Conservation (phyloP, 2,113 vertebrate species). For the Centrocercus urophasianus region DNA sequence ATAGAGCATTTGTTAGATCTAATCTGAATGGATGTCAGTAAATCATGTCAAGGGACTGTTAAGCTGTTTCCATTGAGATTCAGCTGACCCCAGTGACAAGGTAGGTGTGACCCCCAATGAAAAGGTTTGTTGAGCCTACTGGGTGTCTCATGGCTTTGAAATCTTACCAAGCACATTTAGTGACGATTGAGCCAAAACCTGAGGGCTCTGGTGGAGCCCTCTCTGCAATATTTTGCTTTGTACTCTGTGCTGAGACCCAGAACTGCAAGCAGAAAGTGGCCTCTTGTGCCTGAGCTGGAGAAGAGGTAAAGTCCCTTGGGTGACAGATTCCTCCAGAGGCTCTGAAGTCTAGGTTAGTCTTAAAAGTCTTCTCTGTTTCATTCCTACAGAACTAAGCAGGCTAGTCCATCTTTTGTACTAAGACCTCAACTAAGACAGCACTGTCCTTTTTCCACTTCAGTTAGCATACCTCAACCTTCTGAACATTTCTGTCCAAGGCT, state of each 20-base stretch:
- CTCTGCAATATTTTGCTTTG: background rate
- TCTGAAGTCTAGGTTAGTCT: background rate
- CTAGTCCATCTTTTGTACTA: background rate
- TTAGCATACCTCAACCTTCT: background rate
- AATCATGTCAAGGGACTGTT: background rate
- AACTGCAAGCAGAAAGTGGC: background rate
- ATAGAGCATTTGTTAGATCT: background rate
- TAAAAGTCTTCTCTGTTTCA: background rate
- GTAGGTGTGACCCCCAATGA: background rate
- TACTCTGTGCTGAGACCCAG: too few relatives aligned
- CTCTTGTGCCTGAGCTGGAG: background rate
- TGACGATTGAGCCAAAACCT: background rate
- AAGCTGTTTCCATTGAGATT: background rate
- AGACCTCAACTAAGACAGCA: background rate
- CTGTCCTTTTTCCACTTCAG: rapidly evolving
- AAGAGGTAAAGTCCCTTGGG: background rate
- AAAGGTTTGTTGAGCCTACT: background rate
- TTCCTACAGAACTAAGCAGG: background rate
- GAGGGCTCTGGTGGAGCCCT: rapidly evolving
- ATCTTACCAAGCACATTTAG: background rate
- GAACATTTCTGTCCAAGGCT: background rate
- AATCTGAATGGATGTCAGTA: background rate
- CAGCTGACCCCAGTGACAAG: rapidly evolving
- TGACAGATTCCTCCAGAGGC: background rate
- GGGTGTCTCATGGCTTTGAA: background rate